Conservation (phyloP, 2,797 vertebrate species). For the Echiichthys vipera region DNA sequence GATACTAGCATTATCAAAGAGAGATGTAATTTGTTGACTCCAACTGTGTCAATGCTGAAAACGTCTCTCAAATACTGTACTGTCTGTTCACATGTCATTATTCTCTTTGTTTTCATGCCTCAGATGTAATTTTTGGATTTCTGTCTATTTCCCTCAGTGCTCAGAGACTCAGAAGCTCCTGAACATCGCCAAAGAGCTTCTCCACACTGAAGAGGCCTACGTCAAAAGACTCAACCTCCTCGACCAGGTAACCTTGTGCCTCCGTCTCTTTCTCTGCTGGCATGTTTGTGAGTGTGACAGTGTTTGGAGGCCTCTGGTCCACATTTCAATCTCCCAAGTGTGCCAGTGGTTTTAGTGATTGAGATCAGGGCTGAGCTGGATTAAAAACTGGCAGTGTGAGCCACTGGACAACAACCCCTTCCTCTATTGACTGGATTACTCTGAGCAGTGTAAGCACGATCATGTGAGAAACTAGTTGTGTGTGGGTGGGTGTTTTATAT, state of each 20-base stretch:
- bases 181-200: constrained; percentile 95
- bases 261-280: background rate
- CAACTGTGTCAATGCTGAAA: constrained; percentile 5
- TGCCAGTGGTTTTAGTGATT: constrained; percentile 54
- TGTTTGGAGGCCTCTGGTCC: constrained; percentile 8
- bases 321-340: constrained; percentile 48
- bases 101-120: background rate
- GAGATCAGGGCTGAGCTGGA: constrained; percentile 69
- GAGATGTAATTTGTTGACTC: no score
- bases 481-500: constrained; percentile 13
- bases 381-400: constrained; percentile 57
- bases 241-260: constrained; percentile 89
- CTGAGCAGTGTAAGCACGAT: constrained; percentile 22
- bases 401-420: constrained; percentile 46
- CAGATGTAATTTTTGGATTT: background rate
- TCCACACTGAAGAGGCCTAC: constrained; percentile 96
- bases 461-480: constrained; percentile 24
- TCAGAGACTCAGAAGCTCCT: constrained; percentile 92
- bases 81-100: background rate
- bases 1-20: background rate
- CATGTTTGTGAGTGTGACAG: background rate
- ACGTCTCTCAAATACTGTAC: background rate
- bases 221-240: constrained; percentile 95
- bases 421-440: constrained; percentile 64
- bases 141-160: constrained; percentile 79